phyloP scores from a whole-genome alignment of 2,113 vertebrate species.

The Lipotes vexillifer region DNA sequence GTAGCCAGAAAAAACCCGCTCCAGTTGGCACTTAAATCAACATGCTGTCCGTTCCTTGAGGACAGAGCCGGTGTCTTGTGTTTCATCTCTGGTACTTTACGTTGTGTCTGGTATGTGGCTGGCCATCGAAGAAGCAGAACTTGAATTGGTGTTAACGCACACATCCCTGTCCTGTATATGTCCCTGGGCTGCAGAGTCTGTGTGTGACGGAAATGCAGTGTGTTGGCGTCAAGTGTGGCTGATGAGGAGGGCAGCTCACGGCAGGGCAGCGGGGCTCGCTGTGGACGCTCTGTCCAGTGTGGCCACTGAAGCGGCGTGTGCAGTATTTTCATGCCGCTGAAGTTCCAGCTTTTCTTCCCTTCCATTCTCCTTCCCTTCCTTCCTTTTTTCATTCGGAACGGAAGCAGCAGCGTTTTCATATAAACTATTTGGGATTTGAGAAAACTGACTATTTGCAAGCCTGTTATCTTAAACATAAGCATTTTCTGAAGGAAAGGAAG shows the following conservation, averaged over 20 bases:
- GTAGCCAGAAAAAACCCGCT: background rate
- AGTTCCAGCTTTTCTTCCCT: background rate
- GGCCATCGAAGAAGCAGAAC: background rate
- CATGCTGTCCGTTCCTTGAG: background rate
- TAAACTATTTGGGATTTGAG: background rate
- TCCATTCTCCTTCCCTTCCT: background rate
- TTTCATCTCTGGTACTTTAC: accelerated
- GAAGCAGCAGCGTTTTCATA: background rate
- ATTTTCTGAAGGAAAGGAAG: background rate
- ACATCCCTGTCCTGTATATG: accelerated
- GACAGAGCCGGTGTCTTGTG: background rate
- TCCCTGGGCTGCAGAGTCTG: background rate
- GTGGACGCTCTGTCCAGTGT: background rate
- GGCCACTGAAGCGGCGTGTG: background rate
- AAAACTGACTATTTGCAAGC: background rate
- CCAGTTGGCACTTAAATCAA: background rate
- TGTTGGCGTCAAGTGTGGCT: background rate
- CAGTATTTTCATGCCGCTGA: background rate
- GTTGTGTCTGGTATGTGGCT: background rate
- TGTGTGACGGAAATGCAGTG: accelerated
- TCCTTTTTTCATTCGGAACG: background rate
- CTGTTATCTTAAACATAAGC: background rate
- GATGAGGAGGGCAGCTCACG: background rate
- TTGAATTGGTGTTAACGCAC: too few relatives aligned
- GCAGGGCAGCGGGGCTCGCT: background rate